Percentiles rank a stretch among this genome's conserved stretches.
These are phyloP conservation scores for Gallirallus australis DNA, from an alignment of 2,797 vertebrate genomes.

Conservation along the genomic window DNA sequence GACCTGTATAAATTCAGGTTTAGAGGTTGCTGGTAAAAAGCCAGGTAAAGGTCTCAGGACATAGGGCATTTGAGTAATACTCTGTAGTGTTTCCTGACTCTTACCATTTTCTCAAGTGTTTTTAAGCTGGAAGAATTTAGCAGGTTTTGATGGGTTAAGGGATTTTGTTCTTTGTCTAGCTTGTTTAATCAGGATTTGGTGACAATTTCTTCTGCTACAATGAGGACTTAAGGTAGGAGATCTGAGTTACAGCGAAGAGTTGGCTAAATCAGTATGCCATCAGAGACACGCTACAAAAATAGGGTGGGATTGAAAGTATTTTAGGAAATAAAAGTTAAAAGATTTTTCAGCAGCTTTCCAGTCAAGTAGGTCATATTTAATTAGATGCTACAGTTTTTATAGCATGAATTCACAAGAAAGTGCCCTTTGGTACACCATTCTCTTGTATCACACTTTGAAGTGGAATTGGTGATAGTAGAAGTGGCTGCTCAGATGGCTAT, in stretches of 20 bases:
- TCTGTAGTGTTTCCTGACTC: not conserved
- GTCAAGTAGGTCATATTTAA: conserved; percentile 59
- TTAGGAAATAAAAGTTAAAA: not conserved
- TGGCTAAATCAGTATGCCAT: not conserved
- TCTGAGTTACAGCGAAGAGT: not conserved
- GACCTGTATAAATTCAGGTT: not conserved
- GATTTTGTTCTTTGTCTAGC: not conserved
- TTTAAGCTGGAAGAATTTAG: not conserved
- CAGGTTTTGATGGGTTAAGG: not conserved
- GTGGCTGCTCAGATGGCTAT: conserved; percentile 35
- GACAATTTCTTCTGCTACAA: not conserved
- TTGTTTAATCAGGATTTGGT: not conserved
- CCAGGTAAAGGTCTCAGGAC: not conserved
- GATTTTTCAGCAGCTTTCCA: conserved; percentile 6
- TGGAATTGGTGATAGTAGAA: conserved; percentile 12
- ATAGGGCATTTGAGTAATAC: not conserved
- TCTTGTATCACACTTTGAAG: conserved; percentile 42
- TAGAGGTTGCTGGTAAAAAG: not conserved
- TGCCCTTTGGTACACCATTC: conserved; percentile 32
- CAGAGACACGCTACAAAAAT: not conserved
- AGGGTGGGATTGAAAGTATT: not conserved
- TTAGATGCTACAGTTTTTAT: conserved; percentile 49
- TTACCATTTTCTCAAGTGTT: not conserved
- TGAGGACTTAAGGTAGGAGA: not conserved
- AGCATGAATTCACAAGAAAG: conserved; percentile 38